A percentile compares a stretch with the other conserved stretches of the same genome.
phyloP scores from a whole-genome alignment of 2,113 vertebrate species.

The Eleginops maclovinus region DNA sequence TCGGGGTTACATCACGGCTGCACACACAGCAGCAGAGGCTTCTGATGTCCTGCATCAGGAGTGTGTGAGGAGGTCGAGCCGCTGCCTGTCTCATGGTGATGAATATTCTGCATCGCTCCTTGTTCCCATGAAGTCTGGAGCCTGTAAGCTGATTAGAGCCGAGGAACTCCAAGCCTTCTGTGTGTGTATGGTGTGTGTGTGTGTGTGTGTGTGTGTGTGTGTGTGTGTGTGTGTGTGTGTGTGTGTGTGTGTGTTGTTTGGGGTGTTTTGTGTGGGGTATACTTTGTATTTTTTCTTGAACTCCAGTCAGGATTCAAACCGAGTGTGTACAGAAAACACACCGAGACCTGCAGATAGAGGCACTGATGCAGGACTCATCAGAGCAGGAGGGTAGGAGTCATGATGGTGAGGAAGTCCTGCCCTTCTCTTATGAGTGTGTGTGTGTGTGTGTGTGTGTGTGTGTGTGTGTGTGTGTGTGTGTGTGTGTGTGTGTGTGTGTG shows the following conservation, averaged over 20 bases:
- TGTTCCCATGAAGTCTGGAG: conserved; percentile 67
- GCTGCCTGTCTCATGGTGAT: conserved; percentile 34
- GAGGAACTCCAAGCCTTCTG: conserved; percentile 66
- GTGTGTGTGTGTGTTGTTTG: conserved; percentile 26
- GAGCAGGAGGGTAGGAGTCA: neutral
- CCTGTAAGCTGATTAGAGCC: conserved; percentile 80
- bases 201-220: conserved; percentile 43
- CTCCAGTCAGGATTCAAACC: neutral
- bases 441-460: conserved; percentile 2
- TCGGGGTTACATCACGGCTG: neutral
- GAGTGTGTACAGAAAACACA: neutral
- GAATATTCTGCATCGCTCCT: conserved; percentile 62
- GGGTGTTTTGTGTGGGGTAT: conserved; percentile 14
- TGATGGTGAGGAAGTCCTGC: neutral
- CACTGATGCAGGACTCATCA: neutral
- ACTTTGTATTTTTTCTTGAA: neutral
- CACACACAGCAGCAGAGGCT: neutral
- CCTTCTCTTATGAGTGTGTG: neutral
- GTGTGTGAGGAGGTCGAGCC: neutral
- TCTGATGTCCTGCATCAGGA: neutral
- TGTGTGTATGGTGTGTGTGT: conserved; percentile 40
- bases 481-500: conserved; percentile 16
- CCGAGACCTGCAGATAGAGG: neutral
- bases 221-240: conserved; percentile 42
- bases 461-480: conserved; percentile 10